Evolutionary conservation across 2,797 vertebrate species (phyloP), one percentile per base, ranked within the genome.

Genomic region (Coluber constrictor): DNA sequence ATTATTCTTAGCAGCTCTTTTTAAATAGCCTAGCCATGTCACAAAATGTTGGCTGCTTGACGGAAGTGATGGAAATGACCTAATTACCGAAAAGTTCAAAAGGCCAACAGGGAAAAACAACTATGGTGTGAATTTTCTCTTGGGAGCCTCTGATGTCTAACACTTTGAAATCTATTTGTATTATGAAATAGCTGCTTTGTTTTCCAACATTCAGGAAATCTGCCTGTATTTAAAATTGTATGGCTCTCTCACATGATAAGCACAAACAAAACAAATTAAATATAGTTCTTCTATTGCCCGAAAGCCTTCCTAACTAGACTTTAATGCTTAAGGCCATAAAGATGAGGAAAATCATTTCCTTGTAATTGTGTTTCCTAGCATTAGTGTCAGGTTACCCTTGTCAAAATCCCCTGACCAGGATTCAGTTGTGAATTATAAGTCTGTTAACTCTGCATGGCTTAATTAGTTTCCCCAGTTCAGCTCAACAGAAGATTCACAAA

Each of bases 351-450:
- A 60, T 5, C 92, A 94, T 92, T 63, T 37, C 4, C 88, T 79
- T 92, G 90, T 92, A 95, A 56, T 60, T 96, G 59, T 90, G 56
- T 60, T 93, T 93, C 51, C 93, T 95, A 91, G 91, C 25, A 43
- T 91, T 93, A 94, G 92, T 86, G 95, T 92, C 79, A 92, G 83
- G 87, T 87, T 59, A 91, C 0, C 4, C 0, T 91, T 94, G 59
- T 60, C 83, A 86, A 90, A 86, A 94, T 93, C 60, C 90, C 94
- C 83, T 96, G 37, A 83, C 94, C 93, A 94, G 94, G 86, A 90
- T 66, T 94, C 56, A 55, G 47, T 79, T 63, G 88, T 94, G 60
- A 96, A 93, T 95, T 93, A 95, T 89, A 90, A 93, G 95, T 43
- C 37, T 83, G 37, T 83, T 83, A 43, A 83, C 20, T 47, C 37